Evolutionary conservation across 2,888 invertebrate species (phyloP), one percentile per base, ranked within the genome.

Genomic region (Synergus japonicus): DNA sequence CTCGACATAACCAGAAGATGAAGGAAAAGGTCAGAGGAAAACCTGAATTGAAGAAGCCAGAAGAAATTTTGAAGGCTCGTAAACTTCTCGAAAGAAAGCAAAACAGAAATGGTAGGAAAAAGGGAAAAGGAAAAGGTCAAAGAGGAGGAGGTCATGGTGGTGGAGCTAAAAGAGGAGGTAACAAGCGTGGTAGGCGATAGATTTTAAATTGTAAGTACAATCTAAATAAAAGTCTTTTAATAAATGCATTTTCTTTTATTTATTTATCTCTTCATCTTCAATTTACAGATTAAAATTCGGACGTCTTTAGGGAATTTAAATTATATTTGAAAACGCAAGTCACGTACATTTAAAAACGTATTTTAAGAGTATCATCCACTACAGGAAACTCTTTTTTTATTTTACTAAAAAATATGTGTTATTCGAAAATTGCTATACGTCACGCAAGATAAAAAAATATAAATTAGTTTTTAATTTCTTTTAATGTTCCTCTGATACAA

Each of bases 61-160:
- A 96, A 83, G 96, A 97, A 91, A 96, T 97, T 85, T 93, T 97
- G 49, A 97, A 97, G 90, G 94, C 95, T 44, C 94, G 97, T 79
- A 93, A 94, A 79, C 93, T 85, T 92, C 92, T 86, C 87, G 92
- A 90, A 93, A 94, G 87, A 93, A 94, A 87, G 92, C 93, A 85
- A 89, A 93, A 78, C 1, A 94, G 86, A 93, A 94, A 87, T 90
- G 92, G 87, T 91, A 93, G 79, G 13, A 94, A 86, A 93, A 94
- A 87, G 91, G 92, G 87, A 93, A 94, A 87, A 92, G 84, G 87
- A 46, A 83, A 83, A 22, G 78, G 82, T 41, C 44, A 41, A 10
- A 73, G 37, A 37, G 65, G 65, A 41, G 83, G 83, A 41, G 78
- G 82, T 41, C 44, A 46, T 4, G 46, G 22, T 18, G 29, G 67